These are phyloP conservation scores for Acanthis flammea DNA, from an alignment of 2,797 vertebrate genomes.

Conservation along the genomic window DNA sequence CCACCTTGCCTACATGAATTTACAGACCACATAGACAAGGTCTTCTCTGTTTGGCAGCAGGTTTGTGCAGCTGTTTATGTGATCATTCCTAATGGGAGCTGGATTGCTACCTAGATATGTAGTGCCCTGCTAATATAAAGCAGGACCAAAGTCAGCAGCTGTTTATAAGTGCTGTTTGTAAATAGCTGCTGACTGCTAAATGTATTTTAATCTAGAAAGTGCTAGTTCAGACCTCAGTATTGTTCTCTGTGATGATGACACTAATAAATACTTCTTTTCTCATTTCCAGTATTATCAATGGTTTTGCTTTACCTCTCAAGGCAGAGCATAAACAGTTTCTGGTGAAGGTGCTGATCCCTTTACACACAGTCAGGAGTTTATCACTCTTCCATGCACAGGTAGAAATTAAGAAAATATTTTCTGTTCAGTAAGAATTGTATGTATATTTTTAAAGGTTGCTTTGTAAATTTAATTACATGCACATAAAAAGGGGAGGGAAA, in stretches of 20 bases:
- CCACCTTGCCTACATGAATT: neutral
- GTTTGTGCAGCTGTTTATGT: neutral
- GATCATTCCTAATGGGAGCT: neutral
- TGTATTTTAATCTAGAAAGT: neutral
- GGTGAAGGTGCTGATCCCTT: slow-evolving; percentile 98
- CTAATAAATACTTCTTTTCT: slow-evolving; percentile 59
- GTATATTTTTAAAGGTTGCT: neutral
- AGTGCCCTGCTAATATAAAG: neutral
- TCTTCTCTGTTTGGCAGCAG: neutral
- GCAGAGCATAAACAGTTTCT: slow-evolving; percentile 99
- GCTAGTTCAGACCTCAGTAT: neutral
- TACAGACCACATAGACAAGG: neutral
- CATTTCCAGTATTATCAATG: slow-evolving; percentile 95
- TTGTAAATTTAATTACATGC: neutral
- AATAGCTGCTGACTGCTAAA: neutral
- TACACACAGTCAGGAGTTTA: slow-evolving; percentile 97
- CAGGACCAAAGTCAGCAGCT: neutral
- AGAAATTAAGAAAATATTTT: slow-evolving; percentile 43
- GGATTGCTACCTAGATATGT: neutral
- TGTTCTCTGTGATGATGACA: neutral
- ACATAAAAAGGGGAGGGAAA: neutral
- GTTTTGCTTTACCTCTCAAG: slow-evolving; percentile 99
- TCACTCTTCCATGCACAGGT: slow-evolving; percentile 99
- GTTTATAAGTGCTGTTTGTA: neutral
- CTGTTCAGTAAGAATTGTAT: neutral